phyloP scores from a whole-genome alignment of 2,113 vertebrate species.

The Phoxinus phoxinus region DNA sequence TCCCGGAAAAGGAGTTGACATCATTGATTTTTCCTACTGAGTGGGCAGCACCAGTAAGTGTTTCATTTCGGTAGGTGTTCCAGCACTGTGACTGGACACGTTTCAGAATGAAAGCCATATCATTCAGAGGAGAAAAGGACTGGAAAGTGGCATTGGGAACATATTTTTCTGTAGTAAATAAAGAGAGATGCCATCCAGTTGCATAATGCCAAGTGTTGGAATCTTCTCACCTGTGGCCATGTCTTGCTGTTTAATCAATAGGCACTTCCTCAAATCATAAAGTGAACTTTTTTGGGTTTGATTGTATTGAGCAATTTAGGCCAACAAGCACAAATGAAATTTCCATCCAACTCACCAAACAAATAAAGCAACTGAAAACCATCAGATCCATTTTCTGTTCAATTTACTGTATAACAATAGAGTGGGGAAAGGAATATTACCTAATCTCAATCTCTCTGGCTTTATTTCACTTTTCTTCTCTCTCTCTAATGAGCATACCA shows the following conservation, averaged over 20 bases:
- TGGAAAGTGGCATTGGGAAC: not conserved
- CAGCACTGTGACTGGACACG: constrained; percentile 31
- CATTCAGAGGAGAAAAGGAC: constrained; percentile 1
- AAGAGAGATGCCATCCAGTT: not conserved
- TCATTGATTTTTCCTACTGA: constrained; percentile 40
- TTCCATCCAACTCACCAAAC: constrained; percentile 15
- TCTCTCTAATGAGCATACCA: constrained; percentile 54
- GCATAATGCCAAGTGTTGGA: constrained; percentile 3
- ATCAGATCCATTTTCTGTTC: constrained; percentile 21
- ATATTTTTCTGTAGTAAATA: constrained; percentile 10
- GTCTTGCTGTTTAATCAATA: not conserved
- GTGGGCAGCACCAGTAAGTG: constrained; percentile 17
- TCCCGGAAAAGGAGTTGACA: constrained; percentile 54
- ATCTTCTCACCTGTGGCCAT: not conserved
- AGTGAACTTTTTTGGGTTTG: constrained; percentile 4
- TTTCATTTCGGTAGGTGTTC: constrained; percentile 48
- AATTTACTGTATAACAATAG: constrained; percentile 26
- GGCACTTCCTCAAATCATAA: not conserved
- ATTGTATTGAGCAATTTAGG: constrained; percentile 11
- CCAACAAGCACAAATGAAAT: constrained; percentile 7
- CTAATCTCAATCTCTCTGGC: constrained; percentile 36
- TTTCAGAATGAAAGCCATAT: constrained; percentile 50
- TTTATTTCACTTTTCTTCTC: constrained; percentile 34
- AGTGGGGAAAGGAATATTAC: constrained; percentile 44
- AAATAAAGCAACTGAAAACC: constrained; percentile 4